Conservation (phyloP, 1,140 invertebrate species). For the Odontomachus brunneus region DNA sequence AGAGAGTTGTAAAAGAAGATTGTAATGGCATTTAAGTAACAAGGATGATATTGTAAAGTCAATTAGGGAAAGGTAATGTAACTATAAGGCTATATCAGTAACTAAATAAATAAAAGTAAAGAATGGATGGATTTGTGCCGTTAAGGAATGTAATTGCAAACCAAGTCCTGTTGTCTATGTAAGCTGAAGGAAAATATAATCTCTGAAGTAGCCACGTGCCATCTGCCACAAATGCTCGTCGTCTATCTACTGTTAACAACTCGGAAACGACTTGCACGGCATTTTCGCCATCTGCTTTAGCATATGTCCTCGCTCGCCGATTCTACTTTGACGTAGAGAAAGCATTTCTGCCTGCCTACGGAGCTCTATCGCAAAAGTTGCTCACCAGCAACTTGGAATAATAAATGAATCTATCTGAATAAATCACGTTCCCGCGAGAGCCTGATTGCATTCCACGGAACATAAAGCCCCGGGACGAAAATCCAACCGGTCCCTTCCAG, state of each 20-base stretch:
- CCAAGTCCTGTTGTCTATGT: too few relatives aligned
- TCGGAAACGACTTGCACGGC: conserved; percentile 49
- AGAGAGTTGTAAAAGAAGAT: too few relatives aligned
- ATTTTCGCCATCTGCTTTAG: conserved; percentile 70
- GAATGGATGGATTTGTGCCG: too few relatives aligned
- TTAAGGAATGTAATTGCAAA: too few relatives aligned
- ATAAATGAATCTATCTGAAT: conserved; percentile 46
- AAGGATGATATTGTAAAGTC: too few relatives aligned
- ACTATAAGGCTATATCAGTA: too few relatives aligned
- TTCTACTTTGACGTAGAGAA: conserved; percentile 18
- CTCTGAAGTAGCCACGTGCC: conserved; percentile 57
- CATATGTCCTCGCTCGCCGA: conserved; percentile 60
- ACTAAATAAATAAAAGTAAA: too few relatives aligned
- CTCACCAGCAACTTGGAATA: conserved; percentile 28
- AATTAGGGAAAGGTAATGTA: too few relatives aligned
- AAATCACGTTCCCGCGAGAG: conserved; percentile 23
- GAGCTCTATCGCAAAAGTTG: conserved; percentile 25
- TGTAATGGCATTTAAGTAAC: too few relatives aligned
- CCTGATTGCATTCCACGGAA: background rate
- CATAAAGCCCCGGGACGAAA: conserved; percentile 35
- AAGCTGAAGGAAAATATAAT: too few relatives aligned
- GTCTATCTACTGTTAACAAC: background rate
- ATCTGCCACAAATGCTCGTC: conserved; percentile 57
- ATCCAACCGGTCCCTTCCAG: conserved; percentile 32
- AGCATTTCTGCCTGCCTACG: conserved; percentile 54